Evolutionary conservation across 2,888 invertebrate species (phyloP), one percentile per base, ranked within the genome.

Genomic region (Drosophila nr. medialis): DNA sequence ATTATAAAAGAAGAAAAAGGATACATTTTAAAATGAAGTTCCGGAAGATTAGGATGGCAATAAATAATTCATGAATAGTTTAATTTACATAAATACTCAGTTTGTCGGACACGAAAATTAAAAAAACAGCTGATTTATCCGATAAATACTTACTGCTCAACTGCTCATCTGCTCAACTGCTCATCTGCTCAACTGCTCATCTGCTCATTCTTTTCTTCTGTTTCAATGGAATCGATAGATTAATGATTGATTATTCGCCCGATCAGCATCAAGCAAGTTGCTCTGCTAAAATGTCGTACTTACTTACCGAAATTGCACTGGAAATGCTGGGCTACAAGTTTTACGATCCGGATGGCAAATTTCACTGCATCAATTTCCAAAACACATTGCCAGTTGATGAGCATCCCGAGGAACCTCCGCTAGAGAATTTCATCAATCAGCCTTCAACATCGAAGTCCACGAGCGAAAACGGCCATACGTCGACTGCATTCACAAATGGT

Each of bases 251-350:
- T 32, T 32, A 32, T 32, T 29, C 29, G 7, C 7, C 29, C 7
- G 29, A 29, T 29, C 29, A 29, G 24, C 34, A 6, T 11, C 2
- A 11, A 11, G 24, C 1, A 24, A 54, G 7, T 55, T 27, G n/a
- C 4, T 13, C 8, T 38, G n/a, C 2, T 2, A 64, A 63, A 62
- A 92, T 92, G 92, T 92, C 92, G 1, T 92, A 92, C 58, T 77
- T 92, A n/a, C 77, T 92, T 0, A 92, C 92, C 1, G 92, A 92
- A 89, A 92, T 92, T 13, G 92, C 92, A 4, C 80, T 92, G 4
- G 92, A 92, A 84, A 92, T 92, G 92, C 62, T 92, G 49, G 92
- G 92, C 18, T 92, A 91, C 54, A 92, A 91, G 65, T 92, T 91
- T 51, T 92, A 92, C 66, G 92, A 92, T 38, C 89, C 91, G 10